Evolutionary conservation across 2,797 vertebrate genomes (phyloP).

Genomic region (Manis pentadactyla): DNA sequence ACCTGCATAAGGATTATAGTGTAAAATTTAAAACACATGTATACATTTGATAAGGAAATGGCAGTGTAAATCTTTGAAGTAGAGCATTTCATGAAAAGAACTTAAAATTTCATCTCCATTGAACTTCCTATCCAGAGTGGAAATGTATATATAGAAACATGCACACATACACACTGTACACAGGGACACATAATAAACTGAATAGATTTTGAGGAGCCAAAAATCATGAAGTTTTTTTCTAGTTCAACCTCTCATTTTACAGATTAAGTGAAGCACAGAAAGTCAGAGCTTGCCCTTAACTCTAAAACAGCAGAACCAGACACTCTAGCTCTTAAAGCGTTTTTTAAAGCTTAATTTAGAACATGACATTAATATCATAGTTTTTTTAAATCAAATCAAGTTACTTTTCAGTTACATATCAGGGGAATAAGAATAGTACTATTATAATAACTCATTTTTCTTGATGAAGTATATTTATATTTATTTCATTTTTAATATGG

Average conservation of each 20-base stretch:
- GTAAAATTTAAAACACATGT: not conserved
- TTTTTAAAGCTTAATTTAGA: not conserved
- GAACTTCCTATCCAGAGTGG: not conserved
- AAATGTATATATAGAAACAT: not conserved
- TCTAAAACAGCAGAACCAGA: not conserved
- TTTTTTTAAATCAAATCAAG: not conserved
- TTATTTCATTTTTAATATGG: slow-evolving; percentile 22
- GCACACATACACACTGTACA: not conserved
- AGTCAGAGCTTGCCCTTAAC: not conserved
- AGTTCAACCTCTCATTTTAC: not conserved
- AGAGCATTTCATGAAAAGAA: not conserved
- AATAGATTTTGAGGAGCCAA: not conserved
- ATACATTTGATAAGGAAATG: not conserved
- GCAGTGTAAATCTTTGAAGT: not conserved
- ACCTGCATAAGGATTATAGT: not conserved
- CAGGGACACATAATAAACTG: not conserved
- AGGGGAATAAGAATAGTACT: not conserved
- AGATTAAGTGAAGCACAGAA: not conserved
- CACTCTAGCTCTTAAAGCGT: not conserved
- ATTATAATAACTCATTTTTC: not conserved
- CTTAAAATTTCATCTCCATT: not conserved
- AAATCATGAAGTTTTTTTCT: not conserved
- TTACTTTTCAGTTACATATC: not conserved
- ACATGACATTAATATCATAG: not conserved
- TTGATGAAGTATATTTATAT: not conserved